Evolutionary conservation across 2,797 vertebrate species (phyloP).

Genomic region (Enteromius anoplus): DNA sequence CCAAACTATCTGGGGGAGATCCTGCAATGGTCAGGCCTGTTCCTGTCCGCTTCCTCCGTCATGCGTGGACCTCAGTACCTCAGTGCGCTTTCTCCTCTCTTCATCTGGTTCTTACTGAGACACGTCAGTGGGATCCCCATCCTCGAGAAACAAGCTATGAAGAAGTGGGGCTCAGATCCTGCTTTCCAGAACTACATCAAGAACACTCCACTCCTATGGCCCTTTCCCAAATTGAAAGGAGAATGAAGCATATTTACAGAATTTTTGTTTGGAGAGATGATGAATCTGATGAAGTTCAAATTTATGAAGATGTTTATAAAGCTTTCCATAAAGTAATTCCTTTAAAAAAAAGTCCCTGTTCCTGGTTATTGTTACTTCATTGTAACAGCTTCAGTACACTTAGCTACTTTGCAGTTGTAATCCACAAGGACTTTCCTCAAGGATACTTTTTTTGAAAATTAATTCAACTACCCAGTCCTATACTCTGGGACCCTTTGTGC

Average conservation of each 20-base stretch:
- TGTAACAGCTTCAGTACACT: not conserved
- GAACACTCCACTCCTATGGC: conserved; percentile 83
- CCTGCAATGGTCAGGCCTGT: conserved; percentile 84
- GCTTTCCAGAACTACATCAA: conserved; percentile 75
- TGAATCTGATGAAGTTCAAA: too few species aligned
- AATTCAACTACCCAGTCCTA: not conserved
- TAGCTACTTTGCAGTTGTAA: not conserved
- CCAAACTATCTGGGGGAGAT: conserved; percentile 86
- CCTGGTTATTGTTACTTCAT: not conserved
- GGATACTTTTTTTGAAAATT: not conserved
- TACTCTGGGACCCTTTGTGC: not conserved
- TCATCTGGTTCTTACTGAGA: conserved; percentile 81
- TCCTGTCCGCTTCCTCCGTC: conserved; percentile 78
- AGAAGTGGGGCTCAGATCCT: conserved; percentile 77
- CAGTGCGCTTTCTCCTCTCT: conserved; percentile 75
- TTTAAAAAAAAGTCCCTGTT: not conserved
- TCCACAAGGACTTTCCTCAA: not conserved
- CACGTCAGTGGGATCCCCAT: conserved; percentile 82
- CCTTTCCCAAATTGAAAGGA: conserved; percentile 62
- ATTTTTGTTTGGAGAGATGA: too few species aligned
- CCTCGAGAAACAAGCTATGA: conserved; percentile 79
- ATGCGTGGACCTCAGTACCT: conserved; percentile 77
- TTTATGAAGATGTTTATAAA: too few species aligned
- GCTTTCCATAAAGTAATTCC: not conserved
- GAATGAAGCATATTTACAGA: conserved; percentile 8